Conservation (phyloP, 2,113 vertebrate species). For the Indri indri region DNA sequence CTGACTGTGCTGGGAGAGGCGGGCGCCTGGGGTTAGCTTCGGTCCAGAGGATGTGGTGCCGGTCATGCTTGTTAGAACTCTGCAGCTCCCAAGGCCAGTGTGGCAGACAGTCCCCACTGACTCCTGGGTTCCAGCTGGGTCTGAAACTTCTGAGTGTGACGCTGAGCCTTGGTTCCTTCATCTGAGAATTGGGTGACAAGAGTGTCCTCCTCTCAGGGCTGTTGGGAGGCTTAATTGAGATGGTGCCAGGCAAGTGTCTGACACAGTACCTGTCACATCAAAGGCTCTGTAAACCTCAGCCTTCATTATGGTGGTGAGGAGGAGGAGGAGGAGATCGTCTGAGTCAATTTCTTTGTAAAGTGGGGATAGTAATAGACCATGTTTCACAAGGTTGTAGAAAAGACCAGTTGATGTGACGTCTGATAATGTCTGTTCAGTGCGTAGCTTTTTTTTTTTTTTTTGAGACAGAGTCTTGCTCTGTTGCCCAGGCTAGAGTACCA, state of each 20-base stretch:
- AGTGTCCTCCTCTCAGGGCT: not conserved
- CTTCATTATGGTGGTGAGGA: too few species aligned
- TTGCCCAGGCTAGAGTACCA: too few species aligned
- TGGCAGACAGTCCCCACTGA: not conserved
- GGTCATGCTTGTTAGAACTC: not conserved
- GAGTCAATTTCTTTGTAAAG: not conserved
- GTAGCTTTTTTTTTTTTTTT: too few species aligned
- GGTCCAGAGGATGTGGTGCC: not conserved
- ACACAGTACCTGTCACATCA: rapidly evolving
- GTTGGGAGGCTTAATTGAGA: not conserved
- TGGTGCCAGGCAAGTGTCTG: not conserved
- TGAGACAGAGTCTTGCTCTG: too few species aligned
- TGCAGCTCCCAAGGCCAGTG: not conserved
- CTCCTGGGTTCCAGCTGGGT: not conserved
- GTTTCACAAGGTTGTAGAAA: rapidly evolving
- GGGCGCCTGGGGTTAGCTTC: not conserved
- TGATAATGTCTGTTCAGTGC: too few species aligned
- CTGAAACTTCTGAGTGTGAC: not conserved
- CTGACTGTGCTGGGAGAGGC: rapidly evolving
- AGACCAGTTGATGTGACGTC: rapidly evolving
- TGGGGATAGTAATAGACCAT: not conserved
- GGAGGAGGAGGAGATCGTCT: rapidly evolving
- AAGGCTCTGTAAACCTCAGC: not conserved
- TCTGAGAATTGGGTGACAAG: not conserved
- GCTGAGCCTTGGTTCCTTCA: not conserved